Evolutionary conservation across 1,140 invertebrate genomes (phyloP).

Genomic region (Ridgeia piscesae): DNA sequence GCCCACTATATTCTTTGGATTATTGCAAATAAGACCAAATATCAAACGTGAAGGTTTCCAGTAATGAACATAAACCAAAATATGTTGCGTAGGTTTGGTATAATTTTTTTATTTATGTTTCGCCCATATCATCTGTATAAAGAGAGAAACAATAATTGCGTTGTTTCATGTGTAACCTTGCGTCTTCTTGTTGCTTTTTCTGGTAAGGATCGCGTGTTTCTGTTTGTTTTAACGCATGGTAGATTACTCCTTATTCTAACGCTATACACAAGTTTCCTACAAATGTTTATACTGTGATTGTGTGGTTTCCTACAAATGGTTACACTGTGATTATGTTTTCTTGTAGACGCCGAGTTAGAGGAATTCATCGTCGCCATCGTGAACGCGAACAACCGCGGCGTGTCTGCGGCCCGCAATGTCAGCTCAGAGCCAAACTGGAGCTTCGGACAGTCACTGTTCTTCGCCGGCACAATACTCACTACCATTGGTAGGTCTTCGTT

Average conservation of each 20-base stretch:
- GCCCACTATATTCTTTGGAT: not conserved
- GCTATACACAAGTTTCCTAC: not conserved
- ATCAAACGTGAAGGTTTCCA: not conserved
- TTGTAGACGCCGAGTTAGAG: constrained; percentile 73
- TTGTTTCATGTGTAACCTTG: not conserved
- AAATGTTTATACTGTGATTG: no score
- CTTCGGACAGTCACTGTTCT: constrained; percentile 92
- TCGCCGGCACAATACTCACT: constrained; percentile 90
- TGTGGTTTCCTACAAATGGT: no score
- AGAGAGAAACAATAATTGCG: not conserved
- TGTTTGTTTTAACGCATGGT: not conserved
- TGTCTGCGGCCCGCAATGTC: constrained; percentile 73
- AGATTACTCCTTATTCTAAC: not conserved
- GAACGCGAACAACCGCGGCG: constrained; percentile 73
- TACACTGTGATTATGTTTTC: not conserved
- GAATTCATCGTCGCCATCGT: constrained; percentile 72
- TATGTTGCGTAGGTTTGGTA: not conserved
- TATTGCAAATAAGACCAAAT: not conserved
- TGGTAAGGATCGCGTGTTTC: not conserved
- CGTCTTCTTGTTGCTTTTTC: no score
- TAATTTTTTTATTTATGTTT: not conserved
- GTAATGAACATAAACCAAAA: not conserved
- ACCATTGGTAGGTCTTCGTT: constrained; percentile 75
- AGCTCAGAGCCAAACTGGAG: constrained; percentile 83
- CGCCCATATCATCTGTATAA: not conserved